These are phyloP conservation scores for Thamnophis sirtalis DNA, from an alignment of 2,113 vertebrate genomes.

Conservation along the genomic window DNA sequence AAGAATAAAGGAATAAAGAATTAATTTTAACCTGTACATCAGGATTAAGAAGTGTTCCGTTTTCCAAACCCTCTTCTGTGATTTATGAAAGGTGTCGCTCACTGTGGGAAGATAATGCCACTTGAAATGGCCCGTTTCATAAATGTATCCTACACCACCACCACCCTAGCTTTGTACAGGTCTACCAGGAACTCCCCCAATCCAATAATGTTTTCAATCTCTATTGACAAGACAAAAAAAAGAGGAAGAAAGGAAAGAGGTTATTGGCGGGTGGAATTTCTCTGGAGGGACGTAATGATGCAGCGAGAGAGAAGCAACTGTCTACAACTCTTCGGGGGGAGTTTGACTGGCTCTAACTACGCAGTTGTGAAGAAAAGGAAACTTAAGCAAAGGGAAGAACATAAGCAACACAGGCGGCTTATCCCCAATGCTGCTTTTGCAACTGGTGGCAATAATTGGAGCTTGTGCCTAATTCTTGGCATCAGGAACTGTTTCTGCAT, in stretches of 20 bases:
- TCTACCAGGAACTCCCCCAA: conserved; percentile 73
- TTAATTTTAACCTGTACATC: neutral
- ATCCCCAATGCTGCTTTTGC: conserved; percentile 69
- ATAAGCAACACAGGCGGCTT: conserved; percentile 68
- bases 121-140: conserved; percentile 90
- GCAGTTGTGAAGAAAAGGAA: conserved; percentile 67
- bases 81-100: conserved; percentile 87
- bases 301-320: conserved; percentile 63
- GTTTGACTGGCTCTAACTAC: conserved; percentile 67
- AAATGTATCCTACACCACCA: conserved; percentile 77
- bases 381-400: conserved; percentile 68
- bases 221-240: conserved; percentile 67
- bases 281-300: conserved; percentile 78
- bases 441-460: conserved; percentile 69
- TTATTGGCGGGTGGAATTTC: conserved; percentile 56
- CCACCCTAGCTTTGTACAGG: conserved; percentile 57
- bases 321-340: conserved; percentile 69
- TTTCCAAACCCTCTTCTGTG: conserved; percentile 71
- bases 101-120: conserved; percentile 84
- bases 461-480: conserved; percentile 45
- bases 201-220: conserved; percentile 83
- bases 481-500: conserved; percentile 47
- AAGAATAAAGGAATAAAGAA: too few relatives aligned
- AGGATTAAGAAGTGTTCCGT: conserved; percentile 73
- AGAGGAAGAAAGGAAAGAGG: conserved; percentile 7